Percentiles rank a stretch among this genome's conserved stretches.
Conservation (phyloP, 1,140 invertebrate species). For the Heliothis subflexa region DNA sequence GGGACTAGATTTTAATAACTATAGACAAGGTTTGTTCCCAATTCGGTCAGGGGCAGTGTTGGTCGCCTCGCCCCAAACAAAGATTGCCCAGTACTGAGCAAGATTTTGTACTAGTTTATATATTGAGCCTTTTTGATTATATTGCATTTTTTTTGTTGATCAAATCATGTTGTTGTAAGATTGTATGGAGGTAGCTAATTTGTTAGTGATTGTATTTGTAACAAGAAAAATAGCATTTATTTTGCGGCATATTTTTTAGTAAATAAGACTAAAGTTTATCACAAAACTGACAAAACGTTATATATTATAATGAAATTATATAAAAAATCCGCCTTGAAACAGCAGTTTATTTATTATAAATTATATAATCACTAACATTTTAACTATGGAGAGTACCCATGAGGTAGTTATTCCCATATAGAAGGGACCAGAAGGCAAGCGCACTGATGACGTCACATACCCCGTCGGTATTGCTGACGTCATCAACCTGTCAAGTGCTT, state of each 20-base stretch:
- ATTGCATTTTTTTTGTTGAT: constrained; percentile 57
- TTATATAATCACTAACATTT: background rate
- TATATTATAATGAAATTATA: background rate
- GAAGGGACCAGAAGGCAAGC: background rate
- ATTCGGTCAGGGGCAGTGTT: background rate
- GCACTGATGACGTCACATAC: background rate
- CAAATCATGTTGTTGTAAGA: constrained; percentile 52
- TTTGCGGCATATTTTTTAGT: background rate
- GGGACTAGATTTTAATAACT: background rate
- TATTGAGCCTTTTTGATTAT: constrained; percentile 38
- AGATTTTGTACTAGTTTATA: constrained; percentile 54
- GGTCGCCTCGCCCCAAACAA: constrained; percentile 32
- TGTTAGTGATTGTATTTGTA: background rate
- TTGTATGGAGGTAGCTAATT: background rate
- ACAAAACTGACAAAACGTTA: background rate
- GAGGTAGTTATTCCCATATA: constrained; percentile 8
- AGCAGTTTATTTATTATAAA: background rate
- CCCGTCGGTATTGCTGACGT: background rate
- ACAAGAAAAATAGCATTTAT: background rate
- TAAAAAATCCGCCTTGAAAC: background rate
- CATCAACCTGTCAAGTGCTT: no score
- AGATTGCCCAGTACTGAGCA: background rate
- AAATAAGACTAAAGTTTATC: background rate
- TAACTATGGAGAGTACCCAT: background rate
- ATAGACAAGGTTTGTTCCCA: background rate